Evolutionary conservation across 2,888 invertebrate genomes (phyloP), one percentile per base, ranked within the genome.

Genomic region (Lasioglossum lativentre): DNA sequence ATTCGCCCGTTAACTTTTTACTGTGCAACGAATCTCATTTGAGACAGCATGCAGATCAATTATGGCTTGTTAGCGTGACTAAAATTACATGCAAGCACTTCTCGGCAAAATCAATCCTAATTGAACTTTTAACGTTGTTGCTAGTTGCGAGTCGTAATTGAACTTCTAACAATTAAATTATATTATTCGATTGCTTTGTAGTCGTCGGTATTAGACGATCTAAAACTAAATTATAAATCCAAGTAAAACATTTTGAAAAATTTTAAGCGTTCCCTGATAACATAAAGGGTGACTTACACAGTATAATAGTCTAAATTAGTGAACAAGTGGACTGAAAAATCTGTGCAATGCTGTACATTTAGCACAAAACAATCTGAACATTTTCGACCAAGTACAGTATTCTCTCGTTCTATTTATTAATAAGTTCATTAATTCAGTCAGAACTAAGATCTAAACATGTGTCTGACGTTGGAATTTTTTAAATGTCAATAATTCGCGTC

Each of bases 1-100:
- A 88, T 76, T 75, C 76, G 82, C 86, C 79, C 75, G 82, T 90
- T 87, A 90, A 76, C 85, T 63, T 75, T 70, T 79, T 85, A 70
- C 86, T 72, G 89, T 85, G 78, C 75, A 52, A 73, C 71, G 72
- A 81, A 87, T 59, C 74, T 81, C 52, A 78, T 85, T 30, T 75
- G 81, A 80, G 79, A 80, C 87, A 75, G 75, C 85, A 83, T 83
- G 87, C 86, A 77, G 59, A 70, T 75, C 10, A 76, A 45, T 16
- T 19, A 56, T 45, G 42, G 56, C 52, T 52, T 27, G 38, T 81
- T 74, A 75, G 56, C 27, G 40, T 34, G 56, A 68, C 12, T 78
- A 78, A 23, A 42, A 72, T 42, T 74, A 77, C 68, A 47, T 77
- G 77, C 77, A 77, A 77, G 70, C 68, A 47, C n/a, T 14, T 47